These are phyloP conservation scores for Fulica atra DNA, from an alignment of 2,113 vertebrate genomes.

Conservation along the genomic window DNA sequence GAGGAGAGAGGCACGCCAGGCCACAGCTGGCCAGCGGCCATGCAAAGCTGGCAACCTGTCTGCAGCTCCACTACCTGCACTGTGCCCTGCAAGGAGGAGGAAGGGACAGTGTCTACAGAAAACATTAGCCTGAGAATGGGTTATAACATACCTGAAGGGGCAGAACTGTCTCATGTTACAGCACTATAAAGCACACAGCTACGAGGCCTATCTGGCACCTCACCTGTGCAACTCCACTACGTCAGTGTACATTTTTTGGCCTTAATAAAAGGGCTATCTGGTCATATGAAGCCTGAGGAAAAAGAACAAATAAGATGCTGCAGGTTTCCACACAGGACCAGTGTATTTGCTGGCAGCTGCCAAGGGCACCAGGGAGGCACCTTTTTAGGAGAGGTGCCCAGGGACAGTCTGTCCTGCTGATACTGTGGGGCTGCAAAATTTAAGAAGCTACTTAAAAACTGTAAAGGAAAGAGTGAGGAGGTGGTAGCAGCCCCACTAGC, in stretches of 20 bases:
- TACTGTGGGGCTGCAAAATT: background rate
- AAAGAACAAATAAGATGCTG: background rate
- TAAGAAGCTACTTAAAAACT: background rate
- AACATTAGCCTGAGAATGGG: background rate
- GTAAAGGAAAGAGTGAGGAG: background rate
- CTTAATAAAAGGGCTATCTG: background rate
- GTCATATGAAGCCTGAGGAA: background rate
- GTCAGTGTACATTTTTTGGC: too few relatives aligned
- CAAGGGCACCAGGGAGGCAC: background rate
- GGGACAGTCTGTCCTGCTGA: background rate
- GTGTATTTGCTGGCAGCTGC: background rate
- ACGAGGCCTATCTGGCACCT: background rate
- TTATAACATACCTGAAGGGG: background rate
- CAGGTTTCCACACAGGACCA: background rate
- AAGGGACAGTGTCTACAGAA: background rate
- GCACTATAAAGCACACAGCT: background rate
- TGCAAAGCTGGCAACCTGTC: fast-evolving
- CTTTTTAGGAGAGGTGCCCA: background rate
- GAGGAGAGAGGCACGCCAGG: background rate
- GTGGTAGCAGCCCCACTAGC: background rate
- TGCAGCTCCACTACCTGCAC: background rate
- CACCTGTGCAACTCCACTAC: background rate
- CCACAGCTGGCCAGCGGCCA: background rate
- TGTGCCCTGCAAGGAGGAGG: background rate
- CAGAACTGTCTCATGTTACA: background rate